Evolutionary conservation across 2,888 invertebrate genomes (phyloP).

Genomic region (Nephrocerus scutellatus): DNA sequence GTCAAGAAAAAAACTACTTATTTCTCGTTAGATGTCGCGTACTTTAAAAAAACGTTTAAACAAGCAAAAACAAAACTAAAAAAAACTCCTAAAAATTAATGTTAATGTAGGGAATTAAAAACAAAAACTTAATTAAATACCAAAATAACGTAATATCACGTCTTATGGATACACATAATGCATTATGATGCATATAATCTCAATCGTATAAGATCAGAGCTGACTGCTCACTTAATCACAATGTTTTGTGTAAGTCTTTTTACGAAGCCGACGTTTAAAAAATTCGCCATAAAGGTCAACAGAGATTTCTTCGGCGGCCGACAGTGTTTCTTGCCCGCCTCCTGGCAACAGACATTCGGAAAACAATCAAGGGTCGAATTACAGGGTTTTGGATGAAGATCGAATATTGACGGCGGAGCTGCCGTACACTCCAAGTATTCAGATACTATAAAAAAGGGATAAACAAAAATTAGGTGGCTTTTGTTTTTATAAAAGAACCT

Average conservation of each 20-base stretch:
- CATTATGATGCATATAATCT: too few relatives aligned
- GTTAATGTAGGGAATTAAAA: too few relatives aligned
- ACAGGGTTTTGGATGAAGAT: slow-evolving; percentile 65
- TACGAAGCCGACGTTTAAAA: slow-evolving; percentile 45
- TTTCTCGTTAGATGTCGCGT: too few relatives aligned
- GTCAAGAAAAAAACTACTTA: too few relatives aligned
- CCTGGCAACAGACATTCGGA: slow-evolving; percentile 73
- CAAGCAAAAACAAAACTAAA: too few relatives aligned
- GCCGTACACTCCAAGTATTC: slow-evolving; percentile 69
- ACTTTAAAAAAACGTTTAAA: too few relatives aligned
- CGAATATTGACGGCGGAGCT: slow-evolving; percentile 59
- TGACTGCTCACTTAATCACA: slow-evolving; percentile 42
- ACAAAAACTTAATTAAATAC: too few relatives aligned
- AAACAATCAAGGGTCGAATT: slow-evolving; percentile 67
- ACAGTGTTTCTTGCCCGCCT: slow-evolving; percentile 63
- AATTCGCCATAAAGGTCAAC: slow-evolving; percentile 57
- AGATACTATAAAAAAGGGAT: slow-evolving; percentile 41
- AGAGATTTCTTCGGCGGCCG: slow-evolving; percentile 67
- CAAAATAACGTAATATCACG: too few relatives aligned
- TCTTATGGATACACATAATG: too few relatives aligned
- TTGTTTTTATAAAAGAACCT: slow-evolving; percentile 1
- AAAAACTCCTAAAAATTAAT: too few relatives aligned
- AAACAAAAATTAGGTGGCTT: background rate
- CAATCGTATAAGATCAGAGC: too few relatives aligned
- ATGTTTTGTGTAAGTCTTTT: slow-evolving; percentile 45